Evolutionary conservation across 2,113 vertebrate genomes (phyloP).

Genomic region (Thymallus thymallus): DNA sequence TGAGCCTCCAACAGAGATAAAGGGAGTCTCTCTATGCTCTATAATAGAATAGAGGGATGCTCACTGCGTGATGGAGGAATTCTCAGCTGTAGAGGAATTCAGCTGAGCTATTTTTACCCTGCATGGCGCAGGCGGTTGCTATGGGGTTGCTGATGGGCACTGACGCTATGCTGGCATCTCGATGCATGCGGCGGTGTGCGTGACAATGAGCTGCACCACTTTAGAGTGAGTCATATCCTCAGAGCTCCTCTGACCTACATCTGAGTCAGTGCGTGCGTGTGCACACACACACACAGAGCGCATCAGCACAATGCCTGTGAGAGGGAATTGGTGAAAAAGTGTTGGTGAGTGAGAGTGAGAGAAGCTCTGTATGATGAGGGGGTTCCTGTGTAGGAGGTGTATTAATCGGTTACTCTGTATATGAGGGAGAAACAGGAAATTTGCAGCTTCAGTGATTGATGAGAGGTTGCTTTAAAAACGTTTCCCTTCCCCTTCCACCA

Average conservation of each 20-base stretch:
- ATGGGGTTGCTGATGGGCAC: constrained; percentile 67
- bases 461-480: background rate
- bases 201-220: constrained; percentile 48
- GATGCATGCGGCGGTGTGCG: constrained; percentile 41
- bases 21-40: constrained; percentile 12
- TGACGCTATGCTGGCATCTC: constrained; percentile 58
- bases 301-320: constrained; percentile 24
- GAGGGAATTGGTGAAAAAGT: too few species aligned
- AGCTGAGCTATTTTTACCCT: constrained; percentile 62
- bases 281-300: constrained; percentile 3
- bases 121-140: constrained; percentile 59
- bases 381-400: background rate
- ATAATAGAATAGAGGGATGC: background rate
- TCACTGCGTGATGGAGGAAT: constrained; percentile 23
- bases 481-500: background rate
- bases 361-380: background rate
- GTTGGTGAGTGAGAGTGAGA: background rate
- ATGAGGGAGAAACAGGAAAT: background rate
- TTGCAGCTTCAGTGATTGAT: background rate
- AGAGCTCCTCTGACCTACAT: constrained; percentile 72
- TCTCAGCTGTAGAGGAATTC: constrained; percentile 60
- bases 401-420: background rate
- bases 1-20: background rate
- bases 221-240: constrained; percentile 72
- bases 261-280: constrained; percentile 33